Base-by-base conservation (phyloP, 2,113 vertebrate species). In the Daphoenositta chrysoptera region DNA sequence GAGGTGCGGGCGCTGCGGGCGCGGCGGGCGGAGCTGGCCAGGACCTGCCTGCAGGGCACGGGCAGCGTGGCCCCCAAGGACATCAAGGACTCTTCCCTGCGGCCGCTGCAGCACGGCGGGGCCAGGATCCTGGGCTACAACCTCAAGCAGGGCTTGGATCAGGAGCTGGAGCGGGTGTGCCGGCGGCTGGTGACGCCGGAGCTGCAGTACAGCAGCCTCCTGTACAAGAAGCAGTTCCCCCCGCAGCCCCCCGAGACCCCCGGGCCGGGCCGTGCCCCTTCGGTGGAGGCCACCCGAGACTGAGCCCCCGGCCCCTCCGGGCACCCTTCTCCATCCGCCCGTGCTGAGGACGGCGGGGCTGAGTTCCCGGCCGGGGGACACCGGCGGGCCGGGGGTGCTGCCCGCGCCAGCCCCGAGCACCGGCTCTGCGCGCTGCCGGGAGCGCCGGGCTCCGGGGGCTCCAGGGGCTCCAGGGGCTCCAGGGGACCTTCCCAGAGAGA, bases 121-220 rank as follows among this genome's bases (percentile, higher is more conserved):
- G 98, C 98, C 11, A 94, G 96, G 47, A 98, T 99, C 84, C 96
- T 98, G 79, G 98, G 98, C 54, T 99, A 98, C 4, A 98, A 99
- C 91, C 88, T 99, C 71, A 98, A 98, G 39, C 92, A 97, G 57
- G 94, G 96, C 18, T 60, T 98, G 83, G 94, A 92, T 4, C 15
- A 8, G 35, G 58, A 91, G 50, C 97, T 85, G 1, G 97, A 82
- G 89, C 53, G 10, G 16, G 91, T 79, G 44, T 98, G 98, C 93
- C 92, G 95, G 64, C 97, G 83, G 65, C 90, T 99, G 39, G 97
- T 99, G 72, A 98, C 96, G 20, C 98, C 98, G 0, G 98, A 98
- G 89, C 97, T 99, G 63, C 98, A 98, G 78, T 99, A 99, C 91
- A 98, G 97, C 45, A 76, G 83, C 2, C 22, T 42, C 2, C 95